These are phyloP conservation scores for Notolabrus celidotus DNA, from an alignment of 2,797 vertebrate species.

Conservation along the genomic window DNA sequence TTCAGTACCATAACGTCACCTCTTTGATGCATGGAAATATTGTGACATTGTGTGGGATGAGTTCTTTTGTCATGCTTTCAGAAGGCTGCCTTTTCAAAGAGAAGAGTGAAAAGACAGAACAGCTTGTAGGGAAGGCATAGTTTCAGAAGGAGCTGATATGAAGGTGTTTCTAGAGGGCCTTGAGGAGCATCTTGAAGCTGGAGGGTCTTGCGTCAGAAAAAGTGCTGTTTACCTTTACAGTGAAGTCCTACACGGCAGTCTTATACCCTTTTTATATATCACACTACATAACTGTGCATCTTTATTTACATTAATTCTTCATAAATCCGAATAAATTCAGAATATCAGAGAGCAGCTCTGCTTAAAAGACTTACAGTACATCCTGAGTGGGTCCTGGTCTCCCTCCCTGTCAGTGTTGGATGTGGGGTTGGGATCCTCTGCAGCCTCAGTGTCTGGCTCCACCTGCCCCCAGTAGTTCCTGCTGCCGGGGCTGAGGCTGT, in stretches of 20 bases:
- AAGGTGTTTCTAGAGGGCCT: slow-evolving; percentile 70
- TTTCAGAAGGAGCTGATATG: slow-evolving; percentile 75
- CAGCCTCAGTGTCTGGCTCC: slow-evolving; percentile 65
- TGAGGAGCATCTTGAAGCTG: slow-evolving; percentile 48
- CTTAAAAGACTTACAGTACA: slow-evolving; percentile 77
- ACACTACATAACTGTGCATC: neutral
- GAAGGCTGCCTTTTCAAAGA: slow-evolving; percentile 78
- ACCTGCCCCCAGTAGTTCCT: slow-evolving; percentile 75
- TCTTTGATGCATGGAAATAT: slow-evolving; percentile 83
- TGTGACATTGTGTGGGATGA: slow-evolving; percentile 82
- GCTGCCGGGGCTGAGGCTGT: slow-evolving; percentile 77
- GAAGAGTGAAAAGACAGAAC: slow-evolving; percentile 62
- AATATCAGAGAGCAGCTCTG: neutral
- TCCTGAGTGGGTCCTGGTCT: slow-evolving; percentile 68
- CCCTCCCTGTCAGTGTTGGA: slow-evolving; percentile 52
- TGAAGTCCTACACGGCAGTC: slow-evolving; percentile 17
- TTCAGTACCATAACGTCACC: slow-evolving; percentile 83
- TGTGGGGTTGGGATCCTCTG: slow-evolving; percentile 46
- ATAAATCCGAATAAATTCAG: neutral
- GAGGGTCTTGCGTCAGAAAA: slow-evolving; percentile 73
- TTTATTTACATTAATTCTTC: slow-evolving; percentile 8
- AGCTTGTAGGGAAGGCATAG: slow-evolving; percentile 73
- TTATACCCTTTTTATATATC: neutral
- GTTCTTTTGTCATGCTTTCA: slow-evolving; percentile 84
- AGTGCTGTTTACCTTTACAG: slow-evolving; percentile 65